phyloP scores from a whole-genome alignment of 2,113 vertebrate species.

The Eulemur rufifrons region DNA sequence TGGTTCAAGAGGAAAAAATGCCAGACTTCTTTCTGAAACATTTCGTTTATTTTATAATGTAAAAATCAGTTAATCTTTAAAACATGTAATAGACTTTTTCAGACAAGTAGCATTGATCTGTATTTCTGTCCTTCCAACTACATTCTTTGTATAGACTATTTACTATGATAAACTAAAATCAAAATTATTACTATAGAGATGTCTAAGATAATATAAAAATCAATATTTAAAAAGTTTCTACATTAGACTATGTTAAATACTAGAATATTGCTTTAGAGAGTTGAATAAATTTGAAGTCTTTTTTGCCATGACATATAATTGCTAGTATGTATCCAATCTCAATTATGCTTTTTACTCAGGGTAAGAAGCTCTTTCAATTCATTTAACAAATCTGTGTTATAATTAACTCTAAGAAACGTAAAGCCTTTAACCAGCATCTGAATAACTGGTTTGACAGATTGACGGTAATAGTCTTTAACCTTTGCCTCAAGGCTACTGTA shows the following conservation, averaged over 20 bases:
- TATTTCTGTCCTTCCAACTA: background rate
- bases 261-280: background rate
- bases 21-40: background rate
- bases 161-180: background rate
- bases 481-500: background rate
- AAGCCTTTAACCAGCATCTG: background rate
- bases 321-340: background rate
- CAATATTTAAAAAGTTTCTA: background rate
- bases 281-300: background rate
- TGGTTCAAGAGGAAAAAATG: background rate
- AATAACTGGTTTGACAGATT: background rate
- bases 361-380: background rate
- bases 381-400: background rate
- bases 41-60: background rate
- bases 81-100: background rate
- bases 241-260: background rate
- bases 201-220: slow-evolving; percentile 1
- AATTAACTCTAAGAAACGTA: slow-evolving; percentile 19
- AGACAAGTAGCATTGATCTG: background rate
- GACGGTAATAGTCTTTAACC: background rate
- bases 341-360: background rate
- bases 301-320: background rate
- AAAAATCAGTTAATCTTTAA: background rate
- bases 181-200: background rate
- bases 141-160: background rate